Base-by-base conservation (phyloP, 2,888 invertebrate species). In the Phasia obesa region DNA sequence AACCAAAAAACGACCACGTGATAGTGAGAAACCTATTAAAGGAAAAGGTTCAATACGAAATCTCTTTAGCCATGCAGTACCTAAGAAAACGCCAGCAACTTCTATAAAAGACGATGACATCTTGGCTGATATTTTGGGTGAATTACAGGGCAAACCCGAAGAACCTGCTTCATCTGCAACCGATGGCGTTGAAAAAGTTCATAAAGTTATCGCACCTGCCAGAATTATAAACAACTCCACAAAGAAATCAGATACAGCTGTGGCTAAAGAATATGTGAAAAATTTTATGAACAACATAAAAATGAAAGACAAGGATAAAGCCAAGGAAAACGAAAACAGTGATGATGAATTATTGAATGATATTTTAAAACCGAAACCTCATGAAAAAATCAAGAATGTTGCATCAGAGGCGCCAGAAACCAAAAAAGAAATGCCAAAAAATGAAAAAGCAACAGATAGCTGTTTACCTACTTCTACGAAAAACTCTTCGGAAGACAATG, bases 71-170 rank as follows among this genome's bases (percentile, higher is more conserved):
- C 95, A 94, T 85, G 96, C 96, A 92, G 94, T 96, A 7, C 92
- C 94, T 0, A 97, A 96, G 88, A 96, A 95, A 88, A 94, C 94
- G 89, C 94, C 88, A 27, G 77, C 87, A 0, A 84, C 88, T 7
- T 93, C 94, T 2, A 92, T 95, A 85, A 95, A 95, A 21, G 95
- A 97, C 84, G 98, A 98, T 91, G 95, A 96, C 87, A 93, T 95
- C 84, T 91, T 96, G 23, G 94, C 94, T 31, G 95, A 95, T 88
- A 93, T 96, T 59, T 93, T 96, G 90, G 94, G 93, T 7, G 95
- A 96, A 90, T 91, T 95, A 1, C 93, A 94, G 38, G 86, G 88
- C 11, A 87, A 87, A 17, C 65, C 86, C 13, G 27, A 74, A 13
- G 73, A 69, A 4, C 19, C 64, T 3, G 23, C 71, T 1, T 25